Evolutionary conservation across 2,888 invertebrate genomes (phyloP).

Genomic region (Nemapogon koenigi): DNA sequence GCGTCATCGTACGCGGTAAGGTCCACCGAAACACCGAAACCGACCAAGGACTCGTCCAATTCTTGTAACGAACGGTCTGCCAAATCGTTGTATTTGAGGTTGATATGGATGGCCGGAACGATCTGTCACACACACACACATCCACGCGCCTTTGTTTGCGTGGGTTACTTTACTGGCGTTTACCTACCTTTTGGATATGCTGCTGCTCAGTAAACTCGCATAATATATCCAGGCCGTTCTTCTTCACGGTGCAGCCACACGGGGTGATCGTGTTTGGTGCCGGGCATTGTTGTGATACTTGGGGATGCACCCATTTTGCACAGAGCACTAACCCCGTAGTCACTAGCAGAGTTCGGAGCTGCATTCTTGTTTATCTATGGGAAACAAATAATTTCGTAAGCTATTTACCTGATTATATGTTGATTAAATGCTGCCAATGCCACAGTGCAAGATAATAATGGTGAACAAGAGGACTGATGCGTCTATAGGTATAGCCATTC

Average conservation of each 20-base stretch:
- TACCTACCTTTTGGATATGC: constrained; percentile 69
- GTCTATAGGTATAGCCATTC: no score
- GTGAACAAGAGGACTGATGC: not conserved
- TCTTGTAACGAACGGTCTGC: no score
- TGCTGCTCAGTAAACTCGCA: constrained; percentile 86
- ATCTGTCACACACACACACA: no score
- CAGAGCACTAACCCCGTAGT: constrained; percentile 61
- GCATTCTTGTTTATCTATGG: constrained; percentile 47
- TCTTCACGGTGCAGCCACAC: constrained; percentile 85
- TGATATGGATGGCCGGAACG: no score
- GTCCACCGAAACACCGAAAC: no score
- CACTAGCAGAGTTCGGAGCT: constrained; percentile 47
- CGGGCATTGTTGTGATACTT: constrained; percentile 76
- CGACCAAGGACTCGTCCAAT: no score
- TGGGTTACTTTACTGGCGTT: no score
- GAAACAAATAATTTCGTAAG: constrained; percentile 63
- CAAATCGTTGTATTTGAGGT: no score
- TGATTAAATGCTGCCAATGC: no score
- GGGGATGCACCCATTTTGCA: constrained; percentile 52
- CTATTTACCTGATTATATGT: no score
- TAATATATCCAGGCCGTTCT: constrained; percentile 86
- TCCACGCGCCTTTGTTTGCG: no score
- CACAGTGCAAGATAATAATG: not conserved
- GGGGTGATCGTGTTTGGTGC: constrained; percentile 76
- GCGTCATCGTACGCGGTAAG: no score